A percentile compares a stretch with the other conserved stretches of the same genome.
Evolutionary conservation across 2,797 vertebrate genomes (phyloP).

Genomic region (Danio albolineatus): DNA sequence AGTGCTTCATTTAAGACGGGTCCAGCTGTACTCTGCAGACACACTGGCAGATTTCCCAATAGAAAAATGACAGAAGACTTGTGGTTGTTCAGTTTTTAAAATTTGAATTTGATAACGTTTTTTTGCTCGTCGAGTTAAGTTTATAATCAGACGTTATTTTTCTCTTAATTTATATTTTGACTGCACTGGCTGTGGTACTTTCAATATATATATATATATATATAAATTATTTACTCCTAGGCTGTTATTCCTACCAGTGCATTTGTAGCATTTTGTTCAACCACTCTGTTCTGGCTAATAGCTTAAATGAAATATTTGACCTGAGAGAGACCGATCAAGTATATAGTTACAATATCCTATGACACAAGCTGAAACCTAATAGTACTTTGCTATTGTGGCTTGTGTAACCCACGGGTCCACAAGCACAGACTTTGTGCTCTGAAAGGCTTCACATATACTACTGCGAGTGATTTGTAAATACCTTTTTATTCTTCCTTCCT

Average conservation of each 20-base stretch:
- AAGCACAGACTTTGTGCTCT: conserved; percentile 59
- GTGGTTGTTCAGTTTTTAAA: neutral
- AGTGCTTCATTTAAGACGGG: conserved; percentile 5
- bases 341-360: conserved; percentile 73
- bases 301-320: conserved; percentile 58
- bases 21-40: conserved; percentile 24
- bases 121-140: neutral
- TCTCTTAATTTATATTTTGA: neutral
- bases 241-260: neutral
- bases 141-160: neutral
- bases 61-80: neutral
- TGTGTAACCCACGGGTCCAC: conserved; percentile 69
- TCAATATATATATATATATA: neutral
- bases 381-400: conserved; percentile 64
- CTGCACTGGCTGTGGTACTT: neutral
- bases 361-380: conserved; percentile 71
- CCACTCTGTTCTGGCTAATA: conserved; percentile 9
- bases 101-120: neutral
- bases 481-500: conserved; percentile 65
- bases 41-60: conserved; percentile 7
- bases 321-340: conserved; percentile 72
- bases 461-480: conserved; percentile 77
- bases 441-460: conserved; percentile 66
- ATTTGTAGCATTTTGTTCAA: conserved; percentile 20
- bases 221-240: neutral